Base-by-base conservation (phyloP, 2,113 vertebrate species). In the Limanda limanda region DNA sequence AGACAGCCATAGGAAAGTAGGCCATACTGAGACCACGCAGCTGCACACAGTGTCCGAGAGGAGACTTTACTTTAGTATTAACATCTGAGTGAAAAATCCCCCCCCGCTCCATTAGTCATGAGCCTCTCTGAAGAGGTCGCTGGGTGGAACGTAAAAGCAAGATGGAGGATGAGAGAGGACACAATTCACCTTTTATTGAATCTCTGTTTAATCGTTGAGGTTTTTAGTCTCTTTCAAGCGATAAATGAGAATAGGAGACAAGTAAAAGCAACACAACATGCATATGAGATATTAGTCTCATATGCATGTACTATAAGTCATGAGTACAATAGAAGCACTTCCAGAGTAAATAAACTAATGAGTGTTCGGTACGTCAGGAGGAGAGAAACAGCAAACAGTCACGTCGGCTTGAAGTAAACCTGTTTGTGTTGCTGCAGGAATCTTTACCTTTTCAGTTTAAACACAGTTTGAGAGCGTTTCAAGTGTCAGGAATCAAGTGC, bases 1-100 rank as follows among this genome's bases (percentile, higher is more conserved):
- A 81, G 86, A 88, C 82, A 92, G 78, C 84, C 83, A 48, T 89
- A 88, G 83, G 69, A 84, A 85, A 88, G 85, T 87, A 86, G 86
- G 40, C 40, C 40, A 42, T 12, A 42, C 64, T 66, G 83, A 82
- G 72, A 65, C 70, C 37, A 76, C 67, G 78, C 54, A 79, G 67
- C 62, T 37, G 67, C 66, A 59, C 59, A 60, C 64, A 68, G 60
- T 35, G 54, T 52, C 61, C 3, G 0, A 55, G 77, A 78, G 60
- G 15, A 81, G 78, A 72, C 54, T 88, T 86, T 72, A 77, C 75
- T 82, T 79, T 78, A 76, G 71, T 77, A 66, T 80, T 57, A 24
- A 64, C 11, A 72, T 85, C 40, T 3, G 61, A 60, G 57, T 40
- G 21, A 76, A 35, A 37, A 42, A 37, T 73, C 40, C 52, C 75